phyloP scores from a whole-genome alignment of 2,888 invertebrate species.

The Drosophila macrospina region DNA sequence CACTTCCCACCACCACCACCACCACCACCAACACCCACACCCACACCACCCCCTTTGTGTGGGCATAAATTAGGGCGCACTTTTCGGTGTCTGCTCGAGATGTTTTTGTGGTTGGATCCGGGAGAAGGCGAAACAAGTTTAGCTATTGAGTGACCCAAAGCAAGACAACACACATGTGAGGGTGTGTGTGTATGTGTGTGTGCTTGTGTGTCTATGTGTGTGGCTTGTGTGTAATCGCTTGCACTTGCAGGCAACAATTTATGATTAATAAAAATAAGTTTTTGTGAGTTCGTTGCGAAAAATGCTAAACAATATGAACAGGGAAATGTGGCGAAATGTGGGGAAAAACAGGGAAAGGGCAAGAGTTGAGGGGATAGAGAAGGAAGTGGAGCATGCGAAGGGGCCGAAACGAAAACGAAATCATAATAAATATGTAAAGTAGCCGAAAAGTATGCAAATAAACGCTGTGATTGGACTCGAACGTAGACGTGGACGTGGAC shows the following conservation, averaged over 20 bases:
- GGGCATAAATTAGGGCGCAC: slow-evolving; percentile 52
- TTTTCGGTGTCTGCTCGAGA: slow-evolving; percentile 52
- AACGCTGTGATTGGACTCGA: slow-evolving; percentile 70
- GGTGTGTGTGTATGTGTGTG: neutral
- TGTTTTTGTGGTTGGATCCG: slow-evolving; percentile 19
- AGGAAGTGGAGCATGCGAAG: neutral
- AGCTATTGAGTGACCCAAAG: slow-evolving; percentile 50
- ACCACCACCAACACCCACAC: neutral
- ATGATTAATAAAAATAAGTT: slow-evolving; percentile 74
- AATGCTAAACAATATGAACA: slow-evolving; percentile 20
- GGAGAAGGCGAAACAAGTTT: neutral
- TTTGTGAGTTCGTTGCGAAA: slow-evolving; percentile 18
- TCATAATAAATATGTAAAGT: slow-evolving; percentile 70
- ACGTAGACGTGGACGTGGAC: too few species aligned
- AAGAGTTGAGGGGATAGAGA: neutral
- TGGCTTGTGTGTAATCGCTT: slow-evolving; percentile 11
- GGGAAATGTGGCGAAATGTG: too few species aligned
- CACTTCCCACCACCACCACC: neutral
- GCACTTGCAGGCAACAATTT: slow-evolving; percentile 64
- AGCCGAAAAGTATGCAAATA: slow-evolving; percentile 74
- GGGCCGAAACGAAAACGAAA: slow-evolving; percentile 35
- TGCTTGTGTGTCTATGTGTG: neutral
- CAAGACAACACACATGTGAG: slow-evolving; percentile 17
- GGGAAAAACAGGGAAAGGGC: neutral
- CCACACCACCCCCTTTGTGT: neutral